These are phyloP conservation scores for Heliconius ismenius DNA, from an alignment of 2,888 invertebrate genomes.

Conservation along the genomic window DNA sequence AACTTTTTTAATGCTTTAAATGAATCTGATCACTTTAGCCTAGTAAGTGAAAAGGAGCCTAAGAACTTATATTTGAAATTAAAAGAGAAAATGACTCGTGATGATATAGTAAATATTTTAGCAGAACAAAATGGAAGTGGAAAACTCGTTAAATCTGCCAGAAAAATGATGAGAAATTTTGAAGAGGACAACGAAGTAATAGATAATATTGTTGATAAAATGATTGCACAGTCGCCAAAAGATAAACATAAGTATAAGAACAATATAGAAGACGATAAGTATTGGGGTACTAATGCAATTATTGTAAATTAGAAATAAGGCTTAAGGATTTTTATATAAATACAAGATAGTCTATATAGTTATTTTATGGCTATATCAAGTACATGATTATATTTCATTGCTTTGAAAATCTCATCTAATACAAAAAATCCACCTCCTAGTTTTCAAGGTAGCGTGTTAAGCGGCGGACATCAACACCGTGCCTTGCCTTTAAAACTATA, in stretches of 20 bases:
- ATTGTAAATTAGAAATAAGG: not conserved
- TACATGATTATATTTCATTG: no score
- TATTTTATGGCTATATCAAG: not conserved
- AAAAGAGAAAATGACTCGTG: conserved; percentile 70
- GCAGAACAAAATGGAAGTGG: conserved; percentile 49
- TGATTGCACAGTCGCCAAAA: conserved; percentile 58
- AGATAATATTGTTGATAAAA: conserved; percentile 61
- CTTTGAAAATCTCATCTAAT: no score
- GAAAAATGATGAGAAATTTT: conserved; percentile 54
- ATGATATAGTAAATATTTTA: conserved; percentile 63
- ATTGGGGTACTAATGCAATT: conserved; percentile 61
- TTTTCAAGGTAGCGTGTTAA: not conserved
- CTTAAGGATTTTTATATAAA: no score
- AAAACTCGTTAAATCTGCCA: conserved; percentile 54
- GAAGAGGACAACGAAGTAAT: conserved; percentile 47
- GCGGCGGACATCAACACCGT: not conserved
- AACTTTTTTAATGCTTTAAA: conserved; percentile 63
- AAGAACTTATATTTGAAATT: conserved; percentile 66
- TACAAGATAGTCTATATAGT: no score
- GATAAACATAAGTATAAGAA: conserved; percentile 60
- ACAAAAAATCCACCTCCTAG: not conserved
- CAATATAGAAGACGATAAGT: conserved; percentile 54
- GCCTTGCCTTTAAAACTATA: not conserved
- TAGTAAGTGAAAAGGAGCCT: conserved; percentile 51
- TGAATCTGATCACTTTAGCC: conserved; percentile 60